Base-by-base conservation (phyloP, 1,140 invertebrate species). In the Calephelis nemesis region DNA sequence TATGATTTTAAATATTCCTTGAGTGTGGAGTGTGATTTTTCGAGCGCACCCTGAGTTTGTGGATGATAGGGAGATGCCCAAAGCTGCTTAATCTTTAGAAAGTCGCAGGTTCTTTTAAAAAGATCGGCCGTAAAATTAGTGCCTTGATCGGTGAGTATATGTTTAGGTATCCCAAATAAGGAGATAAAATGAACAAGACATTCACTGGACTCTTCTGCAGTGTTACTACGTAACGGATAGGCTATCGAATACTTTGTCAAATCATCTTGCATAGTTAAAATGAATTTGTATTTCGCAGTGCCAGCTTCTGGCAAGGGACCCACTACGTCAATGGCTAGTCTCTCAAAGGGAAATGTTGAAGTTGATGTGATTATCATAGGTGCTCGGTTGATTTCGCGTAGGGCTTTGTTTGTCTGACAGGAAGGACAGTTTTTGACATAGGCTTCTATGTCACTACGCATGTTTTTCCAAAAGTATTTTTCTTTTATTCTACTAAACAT, bases 401-500 rank as follows among this genome's bases (percentile, higher is more conserved):
- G n/a, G n/a, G n/a, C n/a, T n/a, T n/a, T n/a, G n/a, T n/a, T n/a
- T n/a, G n/a, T n/a, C n/a, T n/a, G n/a, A n/a, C n/a, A n/a, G n/a
- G n/a, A n/a, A n/a, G n/a, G n/a, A n/a, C n/a, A n/a, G n/a, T n/a
- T n/a, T n/a, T n/a, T n/a, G n/a, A n/a, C n/a, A n/a, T n/a, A n/a
- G n/a, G n/a, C n/a, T n/a, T n/a, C 71, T 13, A 78, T 65, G n/a
- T 79, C 75, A 15, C 11, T 68, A 5, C 70, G 54, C 75, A 79
- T 79, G 30, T 72, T 71, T 70, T 75, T 75, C 75, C 75, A 77
- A 58, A 63, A 74, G 62, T 66, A 78, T 50, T 68, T 63, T 19
- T 76, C 71, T 60, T 63, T 39, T 5, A 79, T 73, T 39, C 65
- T n/a, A 15, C 62, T 65, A 8, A 67, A 63, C 73, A 76, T 42